These are phyloP conservation scores for Champsocephalus gunnari DNA, from an alignment of 2,797 vertebrate species.

Conservation along the genomic window DNA sequence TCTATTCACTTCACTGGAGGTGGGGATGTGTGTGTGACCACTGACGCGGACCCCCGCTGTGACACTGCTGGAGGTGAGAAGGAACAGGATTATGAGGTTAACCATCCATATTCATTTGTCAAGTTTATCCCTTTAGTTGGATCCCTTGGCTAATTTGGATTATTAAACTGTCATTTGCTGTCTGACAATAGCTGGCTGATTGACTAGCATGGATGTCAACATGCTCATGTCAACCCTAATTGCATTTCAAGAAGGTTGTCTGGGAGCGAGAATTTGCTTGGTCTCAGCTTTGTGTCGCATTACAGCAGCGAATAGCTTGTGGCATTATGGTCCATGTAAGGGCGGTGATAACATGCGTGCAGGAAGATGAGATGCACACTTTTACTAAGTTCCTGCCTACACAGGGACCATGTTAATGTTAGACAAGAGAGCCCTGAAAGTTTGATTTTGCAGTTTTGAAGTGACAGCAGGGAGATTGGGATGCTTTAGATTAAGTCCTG, in stretches of 20 bases:
- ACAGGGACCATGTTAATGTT: conserved; percentile 31
- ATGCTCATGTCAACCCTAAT: conserved; percentile 79
- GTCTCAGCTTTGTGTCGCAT: conserved; percentile 64
- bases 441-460: conserved; percentile 63
- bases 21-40: conserved; percentile 45
- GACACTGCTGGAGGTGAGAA: conserved; percentile 77
- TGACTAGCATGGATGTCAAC: conserved; percentile 81
- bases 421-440: conserved; percentile 57
- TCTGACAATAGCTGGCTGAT: conserved; percentile 79
- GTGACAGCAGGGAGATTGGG: conserved; percentile 47
- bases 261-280: conserved; percentile 60
- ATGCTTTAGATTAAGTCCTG: conserved; percentile 66
- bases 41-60: conserved; percentile 56
- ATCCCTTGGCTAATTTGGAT: conserved; percentile 82
- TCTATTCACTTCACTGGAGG: conserved; percentile 30
- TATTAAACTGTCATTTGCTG: conserved; percentile 79
- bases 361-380: conserved; percentile 38
- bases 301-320: conserved; percentile 55
- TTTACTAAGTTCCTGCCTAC: conserved; percentile 39
- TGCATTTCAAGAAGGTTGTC: conserved; percentile 74
- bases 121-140: conserved; percentile 83
- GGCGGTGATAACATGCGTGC: conserved; percentile 50
- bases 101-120: conserved; percentile 79
- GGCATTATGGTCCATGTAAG: conserved; percentile 46
- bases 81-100: conserved; percentile 79